phyloP scores from a whole-genome alignment of 2,113 vertebrate species.

The Pollimyrus isidori region DNA sequence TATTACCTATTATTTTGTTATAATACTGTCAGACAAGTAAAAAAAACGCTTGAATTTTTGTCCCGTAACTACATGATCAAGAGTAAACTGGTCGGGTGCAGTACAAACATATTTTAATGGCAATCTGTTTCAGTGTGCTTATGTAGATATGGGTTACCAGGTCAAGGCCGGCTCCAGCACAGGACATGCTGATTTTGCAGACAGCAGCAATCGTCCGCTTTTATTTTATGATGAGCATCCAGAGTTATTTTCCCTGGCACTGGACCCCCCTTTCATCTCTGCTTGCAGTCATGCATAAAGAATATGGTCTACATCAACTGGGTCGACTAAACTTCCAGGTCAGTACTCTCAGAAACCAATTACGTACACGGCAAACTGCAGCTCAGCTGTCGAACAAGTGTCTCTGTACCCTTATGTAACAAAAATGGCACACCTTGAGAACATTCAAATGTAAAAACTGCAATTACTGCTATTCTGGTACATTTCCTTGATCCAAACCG shows the following conservation, averaged over 20 bases:
- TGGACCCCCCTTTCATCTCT: not conserved
- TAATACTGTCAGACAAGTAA: not conserved
- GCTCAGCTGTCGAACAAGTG: not conserved
- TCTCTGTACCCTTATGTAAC: not conserved
- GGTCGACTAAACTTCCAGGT: not conserved
- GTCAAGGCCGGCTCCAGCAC: not conserved
- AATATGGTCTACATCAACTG: not conserved
- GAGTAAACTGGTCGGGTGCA: not conserved
- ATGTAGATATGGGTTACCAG: not conserved
- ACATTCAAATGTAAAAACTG: not conserved
- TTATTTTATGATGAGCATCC: not conserved
- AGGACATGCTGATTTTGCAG: not conserved
- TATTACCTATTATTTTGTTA: not conserved
- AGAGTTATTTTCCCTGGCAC: not conserved
- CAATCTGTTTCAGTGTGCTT: not conserved
- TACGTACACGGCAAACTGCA: not conserved
- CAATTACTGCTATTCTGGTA: not conserved
- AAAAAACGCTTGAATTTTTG: not conserved
- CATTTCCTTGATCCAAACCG: not conserved
- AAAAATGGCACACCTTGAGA: not conserved
- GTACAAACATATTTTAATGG: not conserved
- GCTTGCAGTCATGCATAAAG: not conserved
- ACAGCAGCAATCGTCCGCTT: not conserved
- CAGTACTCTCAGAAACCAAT: not conserved
- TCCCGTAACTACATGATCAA: not conserved